Evolutionary conservation across 37 sponge, comb jelly and placozoan species (phyloP), one percentile per base, ranked within the genome.

Genomic region (Ephydatia muelleri): DNA sequence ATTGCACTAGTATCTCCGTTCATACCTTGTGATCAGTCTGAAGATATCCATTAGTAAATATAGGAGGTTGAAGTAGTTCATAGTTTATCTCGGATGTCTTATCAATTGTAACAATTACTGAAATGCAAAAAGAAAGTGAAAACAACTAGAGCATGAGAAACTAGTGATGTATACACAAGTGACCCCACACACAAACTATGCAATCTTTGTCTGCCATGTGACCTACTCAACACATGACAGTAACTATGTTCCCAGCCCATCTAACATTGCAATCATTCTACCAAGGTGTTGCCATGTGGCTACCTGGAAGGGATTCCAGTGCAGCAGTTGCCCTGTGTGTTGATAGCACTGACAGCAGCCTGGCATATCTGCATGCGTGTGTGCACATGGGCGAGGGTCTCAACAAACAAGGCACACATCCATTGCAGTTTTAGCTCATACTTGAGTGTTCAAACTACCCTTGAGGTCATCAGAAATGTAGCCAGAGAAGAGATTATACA

Each of bases 281-380:
- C 28, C 26, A 21, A 68, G 9, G 19, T 33, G 5, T 70, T 27
- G 22, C 27, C 22, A 16, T 36, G 26, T 4, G 13, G 78, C 74
- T 57, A 96, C 95, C 78, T 82, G 97, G 97, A 19, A 96, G 82
- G 23, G 97, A 84, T 74, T 91, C 97, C 66, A 96, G 76, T 33
- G 94, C 97, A 37, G 80, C 77, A n/a, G 40, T 96, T 96, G 28
- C 92, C 97, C 21, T 89, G 78, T 23, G 91, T 89, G 48, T 96
- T 76, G 70, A 96, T 96, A 48, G 89, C 89, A n/a, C 80, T 30
- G 31, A 67, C 66, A 67, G 97, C 90, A 37, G 49, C 75, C 2
- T 23, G 36, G 36, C 89, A 92, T 27, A 92, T 5, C 82, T 81
- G 43, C 6, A 6, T 43, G 6, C 43, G 43, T 43, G 43, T 43